Conservation (phyloP, 1,140 invertebrate genomes). For the Chionoecetes opilio region DNA sequence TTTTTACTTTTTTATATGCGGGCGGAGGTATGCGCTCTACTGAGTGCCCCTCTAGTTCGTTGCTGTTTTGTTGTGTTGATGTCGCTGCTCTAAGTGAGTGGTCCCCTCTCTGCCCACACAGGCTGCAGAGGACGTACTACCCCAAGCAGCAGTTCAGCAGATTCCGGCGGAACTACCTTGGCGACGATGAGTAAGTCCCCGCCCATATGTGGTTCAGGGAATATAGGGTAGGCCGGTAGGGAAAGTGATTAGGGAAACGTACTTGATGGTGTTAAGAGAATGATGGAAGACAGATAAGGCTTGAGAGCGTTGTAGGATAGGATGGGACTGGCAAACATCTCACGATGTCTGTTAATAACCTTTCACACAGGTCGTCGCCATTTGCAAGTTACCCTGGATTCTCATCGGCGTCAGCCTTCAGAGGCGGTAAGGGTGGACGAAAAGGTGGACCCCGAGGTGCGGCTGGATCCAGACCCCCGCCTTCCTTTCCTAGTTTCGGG, state of each 20-base stretch:
- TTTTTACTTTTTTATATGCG: too few species aligned
- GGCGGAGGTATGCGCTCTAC: too few species aligned
- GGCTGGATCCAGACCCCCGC: not conserved
- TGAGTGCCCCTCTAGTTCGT: too few species aligned
- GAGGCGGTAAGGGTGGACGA: not conserved
- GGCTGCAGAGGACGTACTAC: conserved; percentile 50
- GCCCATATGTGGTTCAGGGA: not conserved
- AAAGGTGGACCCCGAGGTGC: conserved; percentile 54
- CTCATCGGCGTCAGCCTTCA: conserved; percentile 33
- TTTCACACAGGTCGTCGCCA: conserved; percentile 24
- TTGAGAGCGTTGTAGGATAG: too few species aligned
- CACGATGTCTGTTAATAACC: not conserved
- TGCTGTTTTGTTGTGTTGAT: not conserved
- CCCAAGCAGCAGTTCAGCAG: conserved; percentile 43
- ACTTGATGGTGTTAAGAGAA: not conserved
- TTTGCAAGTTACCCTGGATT: conserved; percentile 52
- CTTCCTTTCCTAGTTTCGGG: conserved; percentile 36
- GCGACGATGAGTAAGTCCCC: conserved; percentile 61
- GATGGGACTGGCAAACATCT: not conserved
- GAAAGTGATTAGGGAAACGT: not conserved
- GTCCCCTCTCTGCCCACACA: conserved; percentile 46
- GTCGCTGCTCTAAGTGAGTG: not conserved
- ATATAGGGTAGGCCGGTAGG: not conserved
- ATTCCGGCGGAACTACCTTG: conserved; percentile 29
- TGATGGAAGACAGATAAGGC: not conserved